Percentiles rank a stretch among this genome's conserved stretches.
These are phyloP conservation scores for Dioctria linearis DNA, from an alignment of 2,888 invertebrate species.

Conservation along the genomic window DNA sequence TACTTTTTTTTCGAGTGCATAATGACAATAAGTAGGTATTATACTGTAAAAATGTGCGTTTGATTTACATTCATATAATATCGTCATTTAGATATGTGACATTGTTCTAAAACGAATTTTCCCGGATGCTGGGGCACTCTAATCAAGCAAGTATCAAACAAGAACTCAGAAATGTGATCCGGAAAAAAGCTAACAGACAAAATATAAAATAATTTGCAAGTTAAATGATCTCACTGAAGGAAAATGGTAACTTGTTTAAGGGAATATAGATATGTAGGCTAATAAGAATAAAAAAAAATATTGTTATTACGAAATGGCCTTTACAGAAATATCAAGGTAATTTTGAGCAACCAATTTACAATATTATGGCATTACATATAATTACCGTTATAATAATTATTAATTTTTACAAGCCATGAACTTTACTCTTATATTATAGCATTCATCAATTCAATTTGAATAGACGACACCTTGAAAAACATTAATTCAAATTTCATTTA, in stretches of 20 bases:
- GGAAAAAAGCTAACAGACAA: no score
- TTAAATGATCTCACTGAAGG: no score
- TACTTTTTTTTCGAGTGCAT: neutral
- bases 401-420: conserved; percentile 23
- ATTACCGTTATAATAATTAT: conserved; percentile 30
- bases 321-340: conserved; percentile 33
- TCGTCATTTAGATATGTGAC: neutral
- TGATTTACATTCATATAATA: neutral
- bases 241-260: no score
- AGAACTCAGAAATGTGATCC: no score
- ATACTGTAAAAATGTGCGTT: conserved; percentile 9
- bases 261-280: no score
- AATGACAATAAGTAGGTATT: neutral
- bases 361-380: neutral
- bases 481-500: no score
- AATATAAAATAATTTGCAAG: no score
- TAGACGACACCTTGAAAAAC: no score
- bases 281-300: no score
- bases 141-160: no score
- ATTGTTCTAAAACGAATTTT: conserved; percentile 30
- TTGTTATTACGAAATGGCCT: neutral
- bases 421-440: neutral
- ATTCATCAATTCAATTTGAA: no score
- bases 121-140: neutral
- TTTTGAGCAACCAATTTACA: neutral